A percentile compares a stretch with the other conserved stretches of the same genome.
These are phyloP conservation scores for Sitophilus oryzae DNA, from an alignment of 1,140 invertebrate species.

Conservation along the genomic window DNA sequence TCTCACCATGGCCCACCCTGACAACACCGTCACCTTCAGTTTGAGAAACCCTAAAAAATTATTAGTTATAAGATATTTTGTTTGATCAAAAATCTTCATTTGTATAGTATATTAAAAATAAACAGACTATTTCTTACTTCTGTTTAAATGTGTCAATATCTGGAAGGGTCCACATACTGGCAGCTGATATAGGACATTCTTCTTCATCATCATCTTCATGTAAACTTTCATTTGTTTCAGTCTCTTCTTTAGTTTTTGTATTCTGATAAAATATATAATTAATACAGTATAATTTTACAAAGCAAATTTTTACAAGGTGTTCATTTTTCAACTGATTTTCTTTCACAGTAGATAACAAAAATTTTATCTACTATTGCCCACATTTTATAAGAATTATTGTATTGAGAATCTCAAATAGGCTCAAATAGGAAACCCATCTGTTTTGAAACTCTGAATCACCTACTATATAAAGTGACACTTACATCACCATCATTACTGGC, in stretches of 20 bases:
- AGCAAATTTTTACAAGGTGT: too few relatives aligned
- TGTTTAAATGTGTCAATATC: constrained; percentile 91
- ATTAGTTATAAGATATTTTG: neutral
- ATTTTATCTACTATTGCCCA: too few relatives aligned
- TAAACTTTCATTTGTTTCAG: constrained; percentile 5
- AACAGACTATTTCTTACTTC: constrained; percentile 30
- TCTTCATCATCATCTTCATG: constrained; percentile 26
- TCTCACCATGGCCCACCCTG: constrained; percentile 94
- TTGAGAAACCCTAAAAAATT: constrained; percentile 56
- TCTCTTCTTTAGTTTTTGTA: neutral
- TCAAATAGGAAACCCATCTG: too few relatives aligned
- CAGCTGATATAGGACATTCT: constrained; percentile 20
- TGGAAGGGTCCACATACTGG: constrained; percentile 92
- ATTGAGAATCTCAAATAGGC: too few relatives aligned
- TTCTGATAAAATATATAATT: constrained; percentile 4
- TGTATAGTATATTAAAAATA: neutral
- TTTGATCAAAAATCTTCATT: neutral
- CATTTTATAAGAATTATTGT: too few relatives aligned
- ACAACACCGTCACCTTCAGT: constrained; percentile 94
- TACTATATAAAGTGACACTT: constrained; percentile 12
- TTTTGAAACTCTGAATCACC: too few relatives aligned
- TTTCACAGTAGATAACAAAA: too few relatives aligned
- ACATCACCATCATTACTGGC: constrained; percentile 34
- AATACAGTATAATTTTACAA: neutral
- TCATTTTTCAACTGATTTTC: too few relatives aligned